Evolutionary conservation across 2,888 invertebrate species (phyloP), one percentile per base, ranked within the genome.

Genomic region (Panzeria rudis): DNA sequence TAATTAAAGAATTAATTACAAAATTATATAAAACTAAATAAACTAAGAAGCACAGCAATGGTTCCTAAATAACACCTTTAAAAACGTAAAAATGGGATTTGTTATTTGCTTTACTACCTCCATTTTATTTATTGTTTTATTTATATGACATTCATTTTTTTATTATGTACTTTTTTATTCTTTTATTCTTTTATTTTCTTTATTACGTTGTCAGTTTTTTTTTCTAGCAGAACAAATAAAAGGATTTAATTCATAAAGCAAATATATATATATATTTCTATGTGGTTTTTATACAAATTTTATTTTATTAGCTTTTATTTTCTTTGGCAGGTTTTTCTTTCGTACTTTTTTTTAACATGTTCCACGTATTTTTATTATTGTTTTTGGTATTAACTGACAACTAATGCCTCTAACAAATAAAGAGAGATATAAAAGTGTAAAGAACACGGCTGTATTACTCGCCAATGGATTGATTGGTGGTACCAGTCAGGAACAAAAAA

Each of bases 361-460:
- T 68, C 44, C 56, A 35, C n/a, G 72, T 83, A 66, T 52, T 23
- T 35, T 50, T 47, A 23, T 66, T 32, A 17, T 44, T 29, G 50
- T 47, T 64, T n/a, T 47, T 13, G 29, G 17, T 50, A 50, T 66
- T 66, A 20, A 17, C 32, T 32, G 32, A 50, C 32, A 66, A 66
- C 13, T 47, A 20, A n/a, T n/a, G n/a, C n/a, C n/a, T n/a, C n/a
- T n/a, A n/a, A n/a, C n/a, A n/a, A n/a, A n/a, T 3, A 25, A 17
- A 47, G 2, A 47, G 32, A 47, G 17, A 47, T n/a, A 50, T 6
- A 17, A 59, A n/a, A 17, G 9, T 35, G 9, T 11, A 35, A 35
- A 59, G 23, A 52, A 20, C 11, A 20, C 50, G 50, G 9, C 20
- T 50, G 50, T 50, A 9, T 20, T 20, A n/a, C n/a, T n/a, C n/a